Evolutionary conservation across 2,888 invertebrate species (phyloP), one percentile per base, ranked within the genome.

Genomic region (Drosophila leonis): DNA sequence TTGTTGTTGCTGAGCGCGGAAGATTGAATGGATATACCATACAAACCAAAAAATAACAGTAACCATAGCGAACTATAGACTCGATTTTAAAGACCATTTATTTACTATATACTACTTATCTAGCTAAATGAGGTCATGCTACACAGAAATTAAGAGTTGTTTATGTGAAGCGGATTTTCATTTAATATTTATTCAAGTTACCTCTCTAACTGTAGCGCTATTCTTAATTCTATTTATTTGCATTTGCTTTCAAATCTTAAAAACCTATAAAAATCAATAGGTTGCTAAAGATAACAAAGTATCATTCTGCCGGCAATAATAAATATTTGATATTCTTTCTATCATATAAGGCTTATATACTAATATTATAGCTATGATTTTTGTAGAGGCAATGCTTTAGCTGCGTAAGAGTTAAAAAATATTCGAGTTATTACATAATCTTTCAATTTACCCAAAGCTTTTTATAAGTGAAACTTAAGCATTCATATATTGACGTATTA

Each of bases 71-170:
- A 12, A 24, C n/a, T 9, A 2, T n/a, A 48, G n/a, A 44, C 4
- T 24, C 42, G 18, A 18, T 12, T 8, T 8, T 31, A 44, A 24
- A 65, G 15, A 18, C 33, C 3, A 35, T 20, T 20, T 42, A 41
- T 29, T 27, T 20, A 1, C 2, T 4, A 9, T 31, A n/a, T 27
- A n/a, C 2, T 2, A 31, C 39, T 18, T 20, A n/a, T 15, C 37
- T 18, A 12, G 7, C 24, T 29, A 33, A 52, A 60, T 66, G 48
- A 77, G 59, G 18, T 63, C 59, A 75, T 65, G 37, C 24, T 31
- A 10, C 4, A 59, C 20, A 12, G 63, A 71, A 76, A 66, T 33
- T 12, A 51, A 65, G 24, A 65, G 62, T 41, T 7, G 3, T n/a
- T 51, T 48, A 31, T 29, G 5, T 33, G 24, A 13, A 55, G 9